Percentiles rank a stretch among this genome's conserved stretches.
Conservation (phyloP, 1,140 invertebrate species). For the Leptinotarsa defecta region DNA sequence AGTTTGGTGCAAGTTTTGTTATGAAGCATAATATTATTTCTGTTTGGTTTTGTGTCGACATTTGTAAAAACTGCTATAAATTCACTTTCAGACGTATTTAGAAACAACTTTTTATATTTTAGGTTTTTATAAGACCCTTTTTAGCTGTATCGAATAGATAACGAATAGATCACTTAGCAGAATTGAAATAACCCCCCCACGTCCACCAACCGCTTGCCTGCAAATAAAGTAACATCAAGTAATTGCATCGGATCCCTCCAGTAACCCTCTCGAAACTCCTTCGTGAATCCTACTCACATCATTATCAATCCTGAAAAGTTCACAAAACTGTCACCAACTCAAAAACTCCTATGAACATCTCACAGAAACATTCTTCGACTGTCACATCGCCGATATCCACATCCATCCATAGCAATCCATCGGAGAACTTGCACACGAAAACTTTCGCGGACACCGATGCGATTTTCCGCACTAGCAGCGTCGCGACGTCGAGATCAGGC, state of each 20-base stretch:
- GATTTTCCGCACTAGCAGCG: neutral
- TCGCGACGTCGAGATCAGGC: neutral
- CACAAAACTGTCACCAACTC: neutral
- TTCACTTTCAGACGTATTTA: too few relatives aligned
- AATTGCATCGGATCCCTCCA: neutral
- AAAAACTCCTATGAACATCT: neutral
- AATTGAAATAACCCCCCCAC: neutral
- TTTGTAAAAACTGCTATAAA: too few relatives aligned
- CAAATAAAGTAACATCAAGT: neutral
- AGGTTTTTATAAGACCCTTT: neutral
- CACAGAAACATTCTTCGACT: neutral
- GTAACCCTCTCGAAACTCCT: neutral
- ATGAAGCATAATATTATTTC: too few relatives aligned
- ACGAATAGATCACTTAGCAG: neutral
- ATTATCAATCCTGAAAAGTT: neutral
- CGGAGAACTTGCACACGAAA: neutral
- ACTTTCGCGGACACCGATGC: neutral
- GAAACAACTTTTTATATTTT: neutral
- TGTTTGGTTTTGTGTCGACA: too few relatives aligned
- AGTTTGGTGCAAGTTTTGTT: too few relatives aligned
- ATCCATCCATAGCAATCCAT: neutral
- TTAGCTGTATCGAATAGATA: neutral
- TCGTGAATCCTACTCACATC: conserved; percentile 13
- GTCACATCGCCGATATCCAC: conserved; percentile 5
- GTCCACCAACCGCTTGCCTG: neutral